A percentile compares a stretch with the other conserved stretches of the same genome.
Conservation (phyloP, 2,113 vertebrate genomes). For the Onychorhynchus coronatus region DNA sequence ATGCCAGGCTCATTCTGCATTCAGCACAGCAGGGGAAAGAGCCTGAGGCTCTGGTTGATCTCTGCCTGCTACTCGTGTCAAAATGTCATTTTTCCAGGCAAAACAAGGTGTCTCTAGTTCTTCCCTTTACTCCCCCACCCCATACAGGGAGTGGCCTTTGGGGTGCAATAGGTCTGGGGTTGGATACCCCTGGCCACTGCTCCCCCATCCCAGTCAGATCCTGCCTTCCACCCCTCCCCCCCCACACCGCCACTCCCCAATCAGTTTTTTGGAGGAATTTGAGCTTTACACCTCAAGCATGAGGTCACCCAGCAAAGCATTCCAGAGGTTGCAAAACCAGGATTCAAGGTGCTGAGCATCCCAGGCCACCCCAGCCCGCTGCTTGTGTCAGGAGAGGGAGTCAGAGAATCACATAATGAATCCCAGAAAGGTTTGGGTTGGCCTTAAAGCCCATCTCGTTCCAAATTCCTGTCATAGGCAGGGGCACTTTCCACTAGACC, state of each 20-base stretch:
- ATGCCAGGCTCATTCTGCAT: background rate
- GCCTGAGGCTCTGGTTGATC: background rate
- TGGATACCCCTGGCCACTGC: background rate
- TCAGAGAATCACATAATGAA: background rate
- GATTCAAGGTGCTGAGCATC: background rate
- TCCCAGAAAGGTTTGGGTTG: background rate
- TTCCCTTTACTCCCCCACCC: background rate
- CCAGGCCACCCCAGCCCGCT: background rate
- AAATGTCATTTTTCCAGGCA: conserved; percentile 25
- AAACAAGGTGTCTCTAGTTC: background rate
- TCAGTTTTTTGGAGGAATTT: background rate
- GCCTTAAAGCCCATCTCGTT: background rate
- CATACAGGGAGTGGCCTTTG: fast-evolving
- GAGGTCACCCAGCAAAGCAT: background rate
- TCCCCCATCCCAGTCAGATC: background rate
- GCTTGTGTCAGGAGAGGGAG: background rate
- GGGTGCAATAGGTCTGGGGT: background rate
- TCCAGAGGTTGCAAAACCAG: background rate
- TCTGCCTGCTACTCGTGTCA: background rate
- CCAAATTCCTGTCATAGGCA: background rate
- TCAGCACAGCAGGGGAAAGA: background rate
- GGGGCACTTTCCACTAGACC: background rate
- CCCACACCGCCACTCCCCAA: too few species aligned
- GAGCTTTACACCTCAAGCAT: background rate
- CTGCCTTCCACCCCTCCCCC: fast-evolving